A percentile compares a stretch with the other conserved stretches of the same genome.
phyloP scores from a whole-genome alignment of 2,113 vertebrate genomes.

The Alosa alosa region DNA sequence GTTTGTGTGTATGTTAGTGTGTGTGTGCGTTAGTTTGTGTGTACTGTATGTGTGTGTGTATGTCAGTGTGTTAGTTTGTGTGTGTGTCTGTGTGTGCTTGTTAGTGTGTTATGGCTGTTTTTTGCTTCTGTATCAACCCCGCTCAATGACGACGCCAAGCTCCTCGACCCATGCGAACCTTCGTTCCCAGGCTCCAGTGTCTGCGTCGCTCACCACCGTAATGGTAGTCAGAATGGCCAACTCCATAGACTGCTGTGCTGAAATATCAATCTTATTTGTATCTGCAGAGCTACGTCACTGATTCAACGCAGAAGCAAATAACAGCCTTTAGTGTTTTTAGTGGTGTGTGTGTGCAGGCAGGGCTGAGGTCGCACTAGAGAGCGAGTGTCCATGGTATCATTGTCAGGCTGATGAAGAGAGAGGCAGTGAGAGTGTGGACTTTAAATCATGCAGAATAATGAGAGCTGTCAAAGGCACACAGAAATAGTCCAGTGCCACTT shows the following conservation, averaged over 20 bases:
- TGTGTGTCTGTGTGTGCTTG: not conserved
- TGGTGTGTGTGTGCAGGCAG: not conserved
- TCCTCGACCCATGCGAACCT: too few relatives aligned
- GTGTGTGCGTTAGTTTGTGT: not conserved
- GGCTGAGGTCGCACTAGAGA: not conserved
- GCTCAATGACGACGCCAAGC: too few relatives aligned
- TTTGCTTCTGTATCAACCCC: too few relatives aligned
- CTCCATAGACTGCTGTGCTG: too few relatives aligned
- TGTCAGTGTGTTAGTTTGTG: not conserved
- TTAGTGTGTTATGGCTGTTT: too few relatives aligned
- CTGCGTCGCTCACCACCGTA: too few relatives aligned
- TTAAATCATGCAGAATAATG: conserved; percentile 3
- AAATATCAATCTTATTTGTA: too few relatives aligned
- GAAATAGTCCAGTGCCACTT: not conserved
- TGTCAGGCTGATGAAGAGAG: not conserved
- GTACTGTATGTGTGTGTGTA: not conserved
- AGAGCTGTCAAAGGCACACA: not conserved
- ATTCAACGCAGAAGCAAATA: too few relatives aligned
- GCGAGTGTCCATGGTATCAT: not conserved
- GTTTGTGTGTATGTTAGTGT: not conserved
- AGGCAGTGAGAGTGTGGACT: not conserved
- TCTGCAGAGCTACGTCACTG: too few relatives aligned
- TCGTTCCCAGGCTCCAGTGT: too few relatives aligned
- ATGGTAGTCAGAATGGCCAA: too few relatives aligned
- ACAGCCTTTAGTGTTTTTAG: not conserved